Evolutionary conservation across 2,888 invertebrate species (phyloP).

Genomic region (Rotaria socialis): DNA sequence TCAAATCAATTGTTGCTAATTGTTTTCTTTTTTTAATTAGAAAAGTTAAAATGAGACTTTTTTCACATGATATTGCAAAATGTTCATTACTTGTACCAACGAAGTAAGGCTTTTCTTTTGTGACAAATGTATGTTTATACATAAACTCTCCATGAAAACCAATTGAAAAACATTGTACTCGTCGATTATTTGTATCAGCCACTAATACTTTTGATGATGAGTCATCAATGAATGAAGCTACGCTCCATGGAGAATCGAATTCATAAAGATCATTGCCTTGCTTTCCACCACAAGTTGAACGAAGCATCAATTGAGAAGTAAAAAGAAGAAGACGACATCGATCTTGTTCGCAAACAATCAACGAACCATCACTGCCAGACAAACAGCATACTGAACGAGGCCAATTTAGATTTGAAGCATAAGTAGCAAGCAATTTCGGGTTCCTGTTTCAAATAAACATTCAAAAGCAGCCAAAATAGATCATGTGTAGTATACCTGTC

Average conservation of each 20-base stretch:
- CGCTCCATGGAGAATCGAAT: conserved; percentile 15
- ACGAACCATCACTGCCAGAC: background rate
- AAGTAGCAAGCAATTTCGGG: background rate
- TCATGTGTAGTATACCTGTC: background rate
- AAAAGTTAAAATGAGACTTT: background rate
- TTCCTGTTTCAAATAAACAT: background rate
- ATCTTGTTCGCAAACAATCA: conserved; percentile 24
- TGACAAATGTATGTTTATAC: background rate
- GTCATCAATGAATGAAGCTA: background rate
- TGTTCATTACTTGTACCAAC: background rate
- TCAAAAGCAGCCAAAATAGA: background rate
- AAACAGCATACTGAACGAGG: conserved; percentile 5
- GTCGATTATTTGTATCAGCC: conserved; percentile 25
- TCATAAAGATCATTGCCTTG: background rate
- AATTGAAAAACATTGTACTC: background rate
- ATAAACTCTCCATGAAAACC: background rate
- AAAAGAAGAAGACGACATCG: conserved; percentile 20
- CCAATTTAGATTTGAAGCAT: background rate
- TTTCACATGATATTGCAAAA: conserved; percentile 3
- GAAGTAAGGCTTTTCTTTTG: background rate
- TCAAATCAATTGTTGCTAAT: background rate
- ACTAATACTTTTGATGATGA: background rate
- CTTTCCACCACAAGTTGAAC: background rate
- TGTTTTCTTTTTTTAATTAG: background rate
- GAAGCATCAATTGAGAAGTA: background rate